Conservation (phyloP, 2,888 invertebrate species). For the Nephrotoma flavescens region DNA sequence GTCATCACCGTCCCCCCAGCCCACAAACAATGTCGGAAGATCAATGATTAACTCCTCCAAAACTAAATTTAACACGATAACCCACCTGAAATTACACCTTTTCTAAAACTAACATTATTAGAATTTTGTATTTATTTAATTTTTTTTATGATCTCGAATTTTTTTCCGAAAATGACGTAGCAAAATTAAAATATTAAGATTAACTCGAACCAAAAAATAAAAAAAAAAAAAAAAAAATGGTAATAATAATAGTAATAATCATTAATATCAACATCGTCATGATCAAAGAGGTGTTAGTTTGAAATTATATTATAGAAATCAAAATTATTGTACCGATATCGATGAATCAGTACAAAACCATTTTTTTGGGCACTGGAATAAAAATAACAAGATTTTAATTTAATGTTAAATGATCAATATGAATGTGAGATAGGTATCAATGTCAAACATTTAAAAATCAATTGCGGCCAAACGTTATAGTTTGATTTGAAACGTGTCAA, state of each 20-base stretch:
- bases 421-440: slow-evolving; percentile 1
- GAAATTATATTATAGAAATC: neutral
- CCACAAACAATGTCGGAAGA: neutral
- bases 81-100: neutral
- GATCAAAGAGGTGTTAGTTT: slow-evolving; percentile 1
- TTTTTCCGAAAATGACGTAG: neutral
- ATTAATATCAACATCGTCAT: slow-evolving; percentile 1
- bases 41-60: neutral
- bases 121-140: neutral
- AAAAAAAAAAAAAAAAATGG: neutral
- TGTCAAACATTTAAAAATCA: neutral
- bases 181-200: neutral
- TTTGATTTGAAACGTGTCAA: neutral
- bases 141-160: neutral
- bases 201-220: neutral
- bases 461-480: neutral
- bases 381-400: slow-evolving; percentile 1
- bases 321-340: neutral
- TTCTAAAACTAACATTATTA: neutral
- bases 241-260: neutral
- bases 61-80: neutral
- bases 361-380: neutral
- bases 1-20: neutral
- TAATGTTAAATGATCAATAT: slow-evolving; percentile 2
- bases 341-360: neutral